Conservation (phyloP, 2,797 vertebrate species). For the Lophotriccus pileatus region DNA sequence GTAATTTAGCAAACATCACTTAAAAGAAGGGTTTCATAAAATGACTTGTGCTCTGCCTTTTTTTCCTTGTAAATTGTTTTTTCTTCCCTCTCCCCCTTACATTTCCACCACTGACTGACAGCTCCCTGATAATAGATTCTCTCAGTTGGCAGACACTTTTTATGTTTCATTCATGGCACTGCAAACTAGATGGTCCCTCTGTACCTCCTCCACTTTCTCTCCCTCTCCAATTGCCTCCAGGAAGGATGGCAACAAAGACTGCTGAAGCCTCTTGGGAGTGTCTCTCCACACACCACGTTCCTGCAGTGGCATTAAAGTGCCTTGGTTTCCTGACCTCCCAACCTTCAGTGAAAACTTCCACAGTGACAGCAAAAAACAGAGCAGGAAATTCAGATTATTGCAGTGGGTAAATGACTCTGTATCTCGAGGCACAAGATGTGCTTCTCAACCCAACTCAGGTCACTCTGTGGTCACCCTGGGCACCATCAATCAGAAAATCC, state of each 20-base stretch:
- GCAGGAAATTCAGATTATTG: not conserved
- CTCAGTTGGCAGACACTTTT: slow-evolving; percentile 23
- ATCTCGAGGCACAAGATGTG: not conserved
- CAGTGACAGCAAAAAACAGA: rapidly evolving
- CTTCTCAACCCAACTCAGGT: not conserved
- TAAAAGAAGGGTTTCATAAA: slow-evolving; percentile 28
- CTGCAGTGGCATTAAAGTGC: not conserved
- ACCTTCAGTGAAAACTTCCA: not conserved
- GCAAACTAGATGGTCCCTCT: not conserved
- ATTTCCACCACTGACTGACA: slow-evolving; percentile 58
- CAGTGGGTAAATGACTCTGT: not conserved
- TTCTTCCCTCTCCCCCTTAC: slow-evolving; percentile 15
- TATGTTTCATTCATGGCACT: not conserved
- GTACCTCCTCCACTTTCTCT: not conserved
- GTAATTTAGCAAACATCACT: slow-evolving; percentile 55
- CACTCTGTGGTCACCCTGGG: rapidly evolving
- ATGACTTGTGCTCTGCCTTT: not conserved
- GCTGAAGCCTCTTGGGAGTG: not conserved
- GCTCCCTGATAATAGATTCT: slow-evolving; percentile 38
- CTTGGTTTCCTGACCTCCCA: not conserved
- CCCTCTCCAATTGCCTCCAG: not conserved
- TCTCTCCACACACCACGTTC: rapidly evolving
- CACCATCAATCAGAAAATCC: not conserved
- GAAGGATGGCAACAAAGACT: not conserved
- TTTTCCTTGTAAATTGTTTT: slow-evolving; percentile 12